These are phyloP conservation scores for Chaetoderma sp. DNA, from an alignment of 2,888 invertebrate species.

Conservation along the genomic window DNA sequence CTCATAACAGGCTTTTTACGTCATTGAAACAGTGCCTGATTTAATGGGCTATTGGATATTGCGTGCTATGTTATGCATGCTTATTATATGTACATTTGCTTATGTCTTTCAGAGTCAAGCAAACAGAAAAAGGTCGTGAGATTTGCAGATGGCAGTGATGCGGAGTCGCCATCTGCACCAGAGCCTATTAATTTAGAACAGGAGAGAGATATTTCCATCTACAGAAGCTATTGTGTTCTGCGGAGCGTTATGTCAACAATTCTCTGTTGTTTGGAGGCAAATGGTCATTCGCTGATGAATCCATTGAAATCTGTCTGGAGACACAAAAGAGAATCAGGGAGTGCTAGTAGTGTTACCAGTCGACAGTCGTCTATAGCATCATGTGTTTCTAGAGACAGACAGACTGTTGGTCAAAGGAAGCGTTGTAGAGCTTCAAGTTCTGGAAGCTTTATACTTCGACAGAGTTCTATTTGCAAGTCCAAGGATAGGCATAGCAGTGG, in stretches of 20 bases:
- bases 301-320: conserved; percentile 39
- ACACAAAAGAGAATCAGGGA: not conserved
- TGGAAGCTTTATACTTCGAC: too few species aligned
- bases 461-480: too few species aligned
- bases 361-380: not conserved
- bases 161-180: conserved; percentile 22
- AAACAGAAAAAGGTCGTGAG: conserved; percentile 47
- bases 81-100: too few species aligned
- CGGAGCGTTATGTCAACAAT: conserved; percentile 61
- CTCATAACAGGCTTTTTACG: too few species aligned
- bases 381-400: too few species aligned
- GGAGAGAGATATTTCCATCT: conserved; percentile 57
- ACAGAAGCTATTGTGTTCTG: conserved; percentile 58
- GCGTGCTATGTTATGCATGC: too few species aligned
- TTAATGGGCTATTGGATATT: too few species aligned
- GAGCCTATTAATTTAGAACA: conserved; percentile 51
- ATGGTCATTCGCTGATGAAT: conserved; percentile 46
- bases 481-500: not conserved
- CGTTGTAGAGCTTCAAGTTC: too few species aligned
- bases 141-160: conserved; percentile 38
- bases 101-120: too few species aligned
- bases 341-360: not conserved
- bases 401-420: too few species aligned
- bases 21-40: too few species aligned
- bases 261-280: conserved; percentile 51